phyloP scores from a whole-genome alignment of 2,797 vertebrate species.

The Synanceia verrucosa region DNA sequence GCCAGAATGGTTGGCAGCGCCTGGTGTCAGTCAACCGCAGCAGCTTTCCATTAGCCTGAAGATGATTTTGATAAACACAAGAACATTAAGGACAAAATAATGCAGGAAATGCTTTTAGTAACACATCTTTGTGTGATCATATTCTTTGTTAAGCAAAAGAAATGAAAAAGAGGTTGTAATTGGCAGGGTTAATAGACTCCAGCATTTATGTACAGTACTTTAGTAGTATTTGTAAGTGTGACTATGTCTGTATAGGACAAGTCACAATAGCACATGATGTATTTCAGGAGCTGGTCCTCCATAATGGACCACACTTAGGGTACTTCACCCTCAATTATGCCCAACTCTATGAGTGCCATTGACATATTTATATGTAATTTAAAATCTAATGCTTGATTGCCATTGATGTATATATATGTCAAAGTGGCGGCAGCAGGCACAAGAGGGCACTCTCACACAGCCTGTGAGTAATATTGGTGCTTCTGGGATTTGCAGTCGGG shows the following conservation, averaged over 20 bases:
- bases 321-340: no score
- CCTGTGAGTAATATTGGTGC: no score
- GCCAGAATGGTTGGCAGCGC: background rate
- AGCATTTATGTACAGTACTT: background rate
- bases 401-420: no score
- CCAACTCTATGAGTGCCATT: no score
- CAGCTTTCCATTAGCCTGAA: conserved; percentile 46
- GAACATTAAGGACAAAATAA: conserved; percentile 45
- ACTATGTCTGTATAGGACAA: conserved; percentile 4
- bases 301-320: background rate
- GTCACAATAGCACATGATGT: background rate
- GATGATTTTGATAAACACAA: conserved; percentile 52
- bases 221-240: background rate
- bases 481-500: no score
- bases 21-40: conserved; percentile 48
- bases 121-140: conserved; percentile 28
- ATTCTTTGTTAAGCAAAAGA: conserved; percentile 8
- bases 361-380: no score
- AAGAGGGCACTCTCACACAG: no score
- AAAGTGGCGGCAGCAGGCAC: no score
- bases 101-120: conserved; percentile 11
- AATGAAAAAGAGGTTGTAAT: background rate
- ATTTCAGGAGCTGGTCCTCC: background rate
- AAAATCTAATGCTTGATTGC: no score
- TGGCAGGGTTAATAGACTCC: background rate